A percentile compares a stretch with the other conserved stretches of the same genome.
Conservation (phyloP, 2,797 vertebrate genomes). For the Podargus strigoides region DNA sequence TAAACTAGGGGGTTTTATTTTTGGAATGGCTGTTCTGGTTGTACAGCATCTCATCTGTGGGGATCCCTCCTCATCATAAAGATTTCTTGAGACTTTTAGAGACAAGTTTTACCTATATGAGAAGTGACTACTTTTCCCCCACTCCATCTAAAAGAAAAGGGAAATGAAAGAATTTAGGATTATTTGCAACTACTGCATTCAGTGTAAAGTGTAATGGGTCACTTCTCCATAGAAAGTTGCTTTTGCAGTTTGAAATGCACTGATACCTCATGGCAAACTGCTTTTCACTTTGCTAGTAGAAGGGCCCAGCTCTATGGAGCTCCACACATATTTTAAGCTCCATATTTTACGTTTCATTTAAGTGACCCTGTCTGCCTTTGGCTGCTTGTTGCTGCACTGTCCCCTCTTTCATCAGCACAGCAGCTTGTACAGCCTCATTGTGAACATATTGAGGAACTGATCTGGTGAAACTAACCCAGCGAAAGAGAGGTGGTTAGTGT, state of each 20-base stretch:
- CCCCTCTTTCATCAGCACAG: neutral
- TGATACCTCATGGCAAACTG: fast-evolving
- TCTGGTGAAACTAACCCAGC: neutral
- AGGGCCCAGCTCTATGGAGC: neutral
- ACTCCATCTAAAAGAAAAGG: neutral
- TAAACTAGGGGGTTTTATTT: neutral
- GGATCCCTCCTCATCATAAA: neutral
- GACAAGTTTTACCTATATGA: no score
- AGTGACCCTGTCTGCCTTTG: neutral
- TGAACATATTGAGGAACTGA: neutral
- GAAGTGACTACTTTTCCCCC: neutral
- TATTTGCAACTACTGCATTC: neutral
- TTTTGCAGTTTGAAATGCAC: neutral
- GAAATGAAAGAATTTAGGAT: neutral
- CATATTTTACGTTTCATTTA: neutral
- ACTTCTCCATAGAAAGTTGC: neutral
- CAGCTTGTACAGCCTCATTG: neutral
- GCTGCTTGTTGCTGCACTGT: fast-evolving
- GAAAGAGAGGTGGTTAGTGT: neutral
- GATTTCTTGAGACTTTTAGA: neutral
- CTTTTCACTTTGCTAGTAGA: neutral
- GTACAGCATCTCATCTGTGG: neutral
- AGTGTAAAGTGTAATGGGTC: neutral
- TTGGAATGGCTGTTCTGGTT: neutral
- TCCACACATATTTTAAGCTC: fast-evolving